These are phyloP conservation scores for Platyrinchus mystaceus DNA, from an alignment of 2,797 vertebrate species.

Conservation along the genomic window DNA sequence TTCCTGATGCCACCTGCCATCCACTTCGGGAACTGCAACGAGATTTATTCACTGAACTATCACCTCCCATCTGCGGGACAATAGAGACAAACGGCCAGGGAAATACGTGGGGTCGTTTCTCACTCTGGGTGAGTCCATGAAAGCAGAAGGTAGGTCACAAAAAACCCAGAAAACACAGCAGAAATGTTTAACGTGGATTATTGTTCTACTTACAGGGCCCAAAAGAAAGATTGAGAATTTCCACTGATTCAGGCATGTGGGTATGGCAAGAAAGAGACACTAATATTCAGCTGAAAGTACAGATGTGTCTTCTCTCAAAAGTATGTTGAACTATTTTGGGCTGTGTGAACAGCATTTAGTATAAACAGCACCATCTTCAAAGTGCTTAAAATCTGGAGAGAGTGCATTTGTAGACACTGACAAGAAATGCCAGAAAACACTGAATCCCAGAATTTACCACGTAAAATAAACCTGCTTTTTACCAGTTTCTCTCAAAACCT, in stretches of 20 bases:
- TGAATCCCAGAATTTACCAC: not conserved
- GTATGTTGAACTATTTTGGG: not conserved
- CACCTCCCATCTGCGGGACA: slow-evolving; percentile 4
- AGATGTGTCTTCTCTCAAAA: not conserved
- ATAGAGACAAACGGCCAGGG: not conserved
- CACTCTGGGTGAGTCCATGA: not conserved
- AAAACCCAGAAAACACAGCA: not conserved
- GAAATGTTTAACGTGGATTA: not conserved
- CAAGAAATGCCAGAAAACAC: not conserved
- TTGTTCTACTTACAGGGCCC: not conserved
- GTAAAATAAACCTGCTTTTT: not conserved
- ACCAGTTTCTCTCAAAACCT: not conserved
- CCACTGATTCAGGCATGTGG: not conserved
- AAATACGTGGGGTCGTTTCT: not conserved
- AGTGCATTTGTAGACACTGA: not conserved
- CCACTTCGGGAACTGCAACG: slow-evolving; percentile 8
- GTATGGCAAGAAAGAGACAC: not conserved
- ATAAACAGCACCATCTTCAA: not conserved
- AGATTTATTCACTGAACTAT: not conserved
- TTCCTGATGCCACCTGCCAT: slow-evolving; percentile 56
- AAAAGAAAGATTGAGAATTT: not conserved
- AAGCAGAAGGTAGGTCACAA: not conserved
- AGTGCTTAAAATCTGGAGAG: not conserved
- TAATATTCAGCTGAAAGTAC: not conserved
- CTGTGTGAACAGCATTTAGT: not conserved